A percentile compares a stretch with the other conserved stretches of the same genome.
phyloP scores from a whole-genome alignment of 2,797 vertebrate genomes.

The Lepilemur septentrionalis region DNA sequence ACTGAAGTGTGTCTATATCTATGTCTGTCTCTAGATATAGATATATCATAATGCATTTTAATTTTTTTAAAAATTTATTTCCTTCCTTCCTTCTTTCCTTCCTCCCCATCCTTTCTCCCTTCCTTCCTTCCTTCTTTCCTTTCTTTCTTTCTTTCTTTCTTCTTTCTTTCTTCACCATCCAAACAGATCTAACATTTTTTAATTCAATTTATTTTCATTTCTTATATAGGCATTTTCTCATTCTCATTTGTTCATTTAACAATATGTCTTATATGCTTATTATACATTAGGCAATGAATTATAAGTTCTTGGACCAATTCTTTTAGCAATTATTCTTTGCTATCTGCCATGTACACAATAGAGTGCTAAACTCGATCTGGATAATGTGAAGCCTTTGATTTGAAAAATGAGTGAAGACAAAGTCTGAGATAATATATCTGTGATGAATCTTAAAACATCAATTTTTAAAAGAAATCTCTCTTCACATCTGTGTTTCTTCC shows the following conservation, averaged over 20 bases:
- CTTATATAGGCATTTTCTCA: background rate
- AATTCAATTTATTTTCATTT: background rate
- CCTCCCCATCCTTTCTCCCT: too few species aligned
- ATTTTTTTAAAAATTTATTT: background rate
- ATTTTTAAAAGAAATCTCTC: background rate
- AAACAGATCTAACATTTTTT: background rate
- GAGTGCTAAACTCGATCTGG: background rate
- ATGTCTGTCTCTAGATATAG: background rate
- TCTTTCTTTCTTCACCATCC: fast-evolving
- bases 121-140: too few species aligned
- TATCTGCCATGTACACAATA: background rate
- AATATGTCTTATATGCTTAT: background rate
- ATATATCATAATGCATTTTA: background rate
- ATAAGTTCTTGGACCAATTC: background rate
- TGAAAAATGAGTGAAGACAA: background rate
- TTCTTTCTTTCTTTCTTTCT: background rate
- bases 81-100: background rate
- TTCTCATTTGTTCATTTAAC: background rate
- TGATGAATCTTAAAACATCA: background rate
- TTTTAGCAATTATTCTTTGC: background rate
- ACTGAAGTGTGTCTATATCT: background rate
- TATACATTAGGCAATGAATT: background rate
- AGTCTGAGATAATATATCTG: background rate
- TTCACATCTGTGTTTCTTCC: background rate
- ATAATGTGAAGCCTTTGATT: background rate